A percentile compares a stretch with the other conserved stretches of the same genome.
These are phyloP conservation scores for Aphodius granarius DNA, from an alignment of 2,888 invertebrate genomes.

Conservation along the genomic window DNA sequence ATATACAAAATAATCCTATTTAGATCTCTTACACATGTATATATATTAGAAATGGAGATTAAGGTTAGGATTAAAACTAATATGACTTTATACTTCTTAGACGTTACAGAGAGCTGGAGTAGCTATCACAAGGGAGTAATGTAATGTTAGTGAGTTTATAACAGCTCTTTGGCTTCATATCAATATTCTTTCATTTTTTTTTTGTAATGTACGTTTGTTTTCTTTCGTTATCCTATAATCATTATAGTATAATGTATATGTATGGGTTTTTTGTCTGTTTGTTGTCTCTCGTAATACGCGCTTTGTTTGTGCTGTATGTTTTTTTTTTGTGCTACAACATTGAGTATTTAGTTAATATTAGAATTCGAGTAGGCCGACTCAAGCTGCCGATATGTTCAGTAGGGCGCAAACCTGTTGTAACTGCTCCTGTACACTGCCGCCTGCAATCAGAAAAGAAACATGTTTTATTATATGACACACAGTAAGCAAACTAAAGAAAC, in stretches of 20 bases:
- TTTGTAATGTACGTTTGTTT: too few relatives aligned
- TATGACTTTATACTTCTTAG: constrained; percentile 8
- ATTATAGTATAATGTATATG: constrained; percentile 1
- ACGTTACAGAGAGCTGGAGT: constrained; percentile 51
- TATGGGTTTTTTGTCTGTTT: constrained; percentile 38
- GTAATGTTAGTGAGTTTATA: constrained; percentile 51
- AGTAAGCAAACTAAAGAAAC: too few relatives aligned
- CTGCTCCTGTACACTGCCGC: constrained; percentile 92
- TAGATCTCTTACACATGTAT: not conserved
- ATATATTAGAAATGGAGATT: not conserved
- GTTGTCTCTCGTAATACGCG: constrained; percentile 45
- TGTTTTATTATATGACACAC: constrained; percentile 20
- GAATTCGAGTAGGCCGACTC: constrained; percentile 46
- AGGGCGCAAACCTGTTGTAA: constrained; percentile 93
- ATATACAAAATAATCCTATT: not conserved
- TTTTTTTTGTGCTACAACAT: not conserved
- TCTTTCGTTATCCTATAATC: too few relatives aligned
- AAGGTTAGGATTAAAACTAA: not conserved
- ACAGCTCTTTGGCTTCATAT: constrained; percentile 50
- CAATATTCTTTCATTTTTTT: not conserved
- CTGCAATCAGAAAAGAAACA: constrained; percentile 58
- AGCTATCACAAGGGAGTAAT: constrained; percentile 51
- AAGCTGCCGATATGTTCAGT: constrained; percentile 64
- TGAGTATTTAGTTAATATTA: constrained; percentile 42
- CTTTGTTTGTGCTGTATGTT: not conserved